These are phyloP conservation scores for Sminthurinus signatus DNA, from an alignment of 1,140 invertebrate genomes.

Conservation along the genomic window DNA sequence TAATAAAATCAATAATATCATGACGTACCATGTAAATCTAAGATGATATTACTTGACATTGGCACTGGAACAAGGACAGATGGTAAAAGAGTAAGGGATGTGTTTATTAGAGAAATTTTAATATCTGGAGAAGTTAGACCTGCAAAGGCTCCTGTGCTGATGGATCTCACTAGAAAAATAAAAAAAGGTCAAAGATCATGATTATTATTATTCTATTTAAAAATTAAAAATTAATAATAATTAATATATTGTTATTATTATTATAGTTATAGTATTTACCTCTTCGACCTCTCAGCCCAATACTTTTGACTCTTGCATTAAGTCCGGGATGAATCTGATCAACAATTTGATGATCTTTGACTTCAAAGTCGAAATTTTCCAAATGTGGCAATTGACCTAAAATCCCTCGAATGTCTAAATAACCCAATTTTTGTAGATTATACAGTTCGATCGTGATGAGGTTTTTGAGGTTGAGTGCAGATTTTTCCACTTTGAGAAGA, in stretches of 20 bases:
- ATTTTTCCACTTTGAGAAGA: conserved; percentile 71
- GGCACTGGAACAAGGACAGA: conserved; percentile 81
- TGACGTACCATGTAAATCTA: conserved; percentile 59
- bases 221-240: no score
- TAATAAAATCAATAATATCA: no score
- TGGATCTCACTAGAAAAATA: no score
- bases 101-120: conserved; percentile 67
- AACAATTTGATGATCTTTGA: conserved; percentile 72
- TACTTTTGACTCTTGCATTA: conserved; percentile 66
- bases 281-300: conserved; percentile 66
- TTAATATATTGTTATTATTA: no score
- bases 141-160: conserved; percentile 73
- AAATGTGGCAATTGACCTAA: conserved; percentile 51
- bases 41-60: conserved; percentile 66
- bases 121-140: conserved; percentile 63
- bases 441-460: conserved; percentile 62
- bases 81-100: conserved; percentile 68
- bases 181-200: no score
- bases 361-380: conserved; percentile 66
- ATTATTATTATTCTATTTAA: no score
- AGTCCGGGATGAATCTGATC: conserved; percentile 71
- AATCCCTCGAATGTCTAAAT: conserved; percentile 73
- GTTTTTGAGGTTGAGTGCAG: conserved; percentile 67
- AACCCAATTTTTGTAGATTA: conserved; percentile 54
- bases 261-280: no score